Conservation (phyloP, 92 coral and sea anemone genomes). For the Phenganax stokvisi region DNA sequence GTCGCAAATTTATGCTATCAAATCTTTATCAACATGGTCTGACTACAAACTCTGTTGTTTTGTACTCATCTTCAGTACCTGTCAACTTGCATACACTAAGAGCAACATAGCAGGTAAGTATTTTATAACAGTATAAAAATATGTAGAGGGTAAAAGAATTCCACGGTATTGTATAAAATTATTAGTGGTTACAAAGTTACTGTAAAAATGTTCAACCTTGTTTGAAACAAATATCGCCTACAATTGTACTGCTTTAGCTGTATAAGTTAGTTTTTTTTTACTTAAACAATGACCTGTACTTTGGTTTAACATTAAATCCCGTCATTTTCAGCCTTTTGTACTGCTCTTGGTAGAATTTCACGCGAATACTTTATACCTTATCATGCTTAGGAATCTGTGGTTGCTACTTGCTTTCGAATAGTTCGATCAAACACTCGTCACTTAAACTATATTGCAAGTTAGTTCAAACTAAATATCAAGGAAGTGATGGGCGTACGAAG, state of each 20-base stretch:
- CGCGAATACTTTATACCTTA: neutral
- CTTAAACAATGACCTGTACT: neutral
- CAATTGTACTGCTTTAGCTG: conserved; percentile 8
- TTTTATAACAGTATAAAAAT: neutral
- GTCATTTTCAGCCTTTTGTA: no score
- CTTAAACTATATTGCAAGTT: neutral
- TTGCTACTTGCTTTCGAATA: conserved; percentile 8
- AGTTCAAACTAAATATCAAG: neutral
- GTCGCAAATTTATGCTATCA: neutral
- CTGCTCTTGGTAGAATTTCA: no score
- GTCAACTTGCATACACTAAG: neutral
- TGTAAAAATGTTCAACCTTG: neutral
- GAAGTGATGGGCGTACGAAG: neutral
- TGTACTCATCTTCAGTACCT: conserved; percentile 2
- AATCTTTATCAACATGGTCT: conserved; percentile 23
- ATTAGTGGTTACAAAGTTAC: neutral
- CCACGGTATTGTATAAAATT: no score
- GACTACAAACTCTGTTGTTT: neutral
- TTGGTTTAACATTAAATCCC: neutral
- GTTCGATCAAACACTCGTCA: neutral
- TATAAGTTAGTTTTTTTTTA: neutral
- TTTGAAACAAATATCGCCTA: neutral
- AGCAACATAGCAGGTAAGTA: conserved; percentile 30
- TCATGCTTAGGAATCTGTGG: neutral
- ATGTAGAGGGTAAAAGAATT: no score